Evolutionary conservation across 2,888 invertebrate species (phyloP).

Genomic region (Drosophila merina): DNA sequence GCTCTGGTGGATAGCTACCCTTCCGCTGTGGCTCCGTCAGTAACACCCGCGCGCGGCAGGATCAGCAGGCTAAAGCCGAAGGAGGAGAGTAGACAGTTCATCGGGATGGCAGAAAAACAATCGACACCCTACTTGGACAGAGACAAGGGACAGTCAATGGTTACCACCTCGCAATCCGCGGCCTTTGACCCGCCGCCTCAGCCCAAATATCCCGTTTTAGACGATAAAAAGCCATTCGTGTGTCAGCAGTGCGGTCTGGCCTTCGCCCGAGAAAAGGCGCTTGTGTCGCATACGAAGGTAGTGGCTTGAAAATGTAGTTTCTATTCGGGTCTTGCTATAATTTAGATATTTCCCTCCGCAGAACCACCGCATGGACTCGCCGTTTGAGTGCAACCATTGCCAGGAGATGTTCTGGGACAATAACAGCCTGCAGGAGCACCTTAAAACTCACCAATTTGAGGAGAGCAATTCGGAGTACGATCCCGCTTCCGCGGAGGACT

Average conservation of each 20-base stretch:
- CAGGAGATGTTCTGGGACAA: slow-evolving; percentile 92
- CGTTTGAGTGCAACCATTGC: slow-evolving; percentile 91
- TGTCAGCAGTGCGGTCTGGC: slow-evolving; percentile 91
- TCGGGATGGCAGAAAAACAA: slow-evolving; percentile 67
- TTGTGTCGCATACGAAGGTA: slow-evolving; percentile 90
- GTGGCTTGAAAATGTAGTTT: background rate
- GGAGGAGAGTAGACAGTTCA: slow-evolving; percentile 76
- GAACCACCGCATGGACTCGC: slow-evolving; percentile 92
- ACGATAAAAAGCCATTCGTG: slow-evolving; percentile 91
- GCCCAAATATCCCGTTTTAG: slow-evolving; percentile 86
- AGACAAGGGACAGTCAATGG: slow-evolving; percentile 32
- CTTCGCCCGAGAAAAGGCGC: slow-evolving; percentile 92
- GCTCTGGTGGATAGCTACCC: slow-evolving; percentile 40
- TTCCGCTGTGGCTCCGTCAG: slow-evolving; percentile 12
- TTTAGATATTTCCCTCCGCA: slow-evolving; percentile 72
- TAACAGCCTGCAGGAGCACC: slow-evolving; percentile 86
- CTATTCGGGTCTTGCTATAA: background rate
- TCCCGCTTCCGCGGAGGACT: slow-evolving; percentile 83
- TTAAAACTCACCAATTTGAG: slow-evolving; percentile 86
- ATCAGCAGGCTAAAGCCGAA: slow-evolving; percentile 80
- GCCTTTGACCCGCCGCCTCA: slow-evolving; percentile 21
- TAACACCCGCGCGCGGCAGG: slow-evolving; percentile 65
- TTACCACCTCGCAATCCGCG: slow-evolving; percentile 8
- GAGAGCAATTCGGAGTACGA: slow-evolving; percentile 84
- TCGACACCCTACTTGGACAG: slow-evolving; percentile 50